phyloP scores from a whole-genome alignment of 37 sponge, comb jelly and placozoan species.

The Lycopodina hypogea region DNA sequence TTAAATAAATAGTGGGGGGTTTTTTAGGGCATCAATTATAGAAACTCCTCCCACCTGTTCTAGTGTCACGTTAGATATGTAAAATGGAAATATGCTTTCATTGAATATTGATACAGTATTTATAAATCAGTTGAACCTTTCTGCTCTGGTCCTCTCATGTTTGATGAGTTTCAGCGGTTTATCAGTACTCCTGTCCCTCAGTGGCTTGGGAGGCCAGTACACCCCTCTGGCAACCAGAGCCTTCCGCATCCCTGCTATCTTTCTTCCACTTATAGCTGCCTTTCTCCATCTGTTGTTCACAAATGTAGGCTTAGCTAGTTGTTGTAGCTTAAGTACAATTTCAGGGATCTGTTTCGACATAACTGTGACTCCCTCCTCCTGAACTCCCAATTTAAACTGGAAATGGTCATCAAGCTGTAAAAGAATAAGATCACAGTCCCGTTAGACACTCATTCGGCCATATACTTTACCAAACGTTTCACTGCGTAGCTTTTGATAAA shows the following conservation, averaged over 20 bases:
- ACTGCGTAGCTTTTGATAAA: no score
- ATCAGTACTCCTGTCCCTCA: slow-evolving; percentile 68
- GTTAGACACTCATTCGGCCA: no score
- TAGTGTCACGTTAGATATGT: no score
- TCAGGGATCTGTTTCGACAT: slow-evolving; percentile 46
- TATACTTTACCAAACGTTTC: no score
- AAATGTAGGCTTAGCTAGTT: slow-evolving; percentile 62
- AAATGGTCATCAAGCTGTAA: no score
- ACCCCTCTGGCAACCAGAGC: slow-evolving; percentile 54
- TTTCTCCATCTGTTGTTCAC: slow-evolving; percentile 71
- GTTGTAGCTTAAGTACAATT: slow-evolving; percentile 56
- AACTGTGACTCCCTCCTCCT: neutral
- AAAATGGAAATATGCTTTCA: no score
- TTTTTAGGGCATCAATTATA: no score
- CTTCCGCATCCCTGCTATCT: slow-evolving; percentile 49
- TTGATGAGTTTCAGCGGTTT: slow-evolving; percentile 68
- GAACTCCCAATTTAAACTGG: no score
- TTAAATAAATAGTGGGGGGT: no score
- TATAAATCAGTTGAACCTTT: slow-evolving; percentile 38
- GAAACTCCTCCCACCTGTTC: no score
- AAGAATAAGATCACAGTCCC: no score
- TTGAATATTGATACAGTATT: no score
- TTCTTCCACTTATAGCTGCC: slow-evolving; percentile 54
- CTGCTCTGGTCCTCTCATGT: slow-evolving; percentile 66
- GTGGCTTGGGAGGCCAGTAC: slow-evolving; percentile 79